Conservation (phyloP, 2,888 invertebrate species). For the Synanthedon vespiformis region DNA sequence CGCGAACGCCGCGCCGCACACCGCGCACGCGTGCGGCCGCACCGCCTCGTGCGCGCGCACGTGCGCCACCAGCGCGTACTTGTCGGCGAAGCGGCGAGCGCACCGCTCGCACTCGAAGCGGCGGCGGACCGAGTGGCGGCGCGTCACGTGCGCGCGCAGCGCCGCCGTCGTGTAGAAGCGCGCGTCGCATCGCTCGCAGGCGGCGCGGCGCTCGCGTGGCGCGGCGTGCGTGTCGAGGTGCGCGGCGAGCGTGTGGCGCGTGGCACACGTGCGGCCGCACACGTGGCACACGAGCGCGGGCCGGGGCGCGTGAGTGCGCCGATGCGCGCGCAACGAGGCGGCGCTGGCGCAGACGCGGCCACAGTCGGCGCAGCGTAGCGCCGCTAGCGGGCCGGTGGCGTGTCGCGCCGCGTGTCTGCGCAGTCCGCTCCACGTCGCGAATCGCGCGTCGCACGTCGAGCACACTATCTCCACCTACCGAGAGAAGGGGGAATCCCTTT, state of each 20-base stretch:
- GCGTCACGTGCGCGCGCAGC: conserved; percentile 34
- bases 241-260: neutral
- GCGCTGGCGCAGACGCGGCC: conserved; percentile 45
- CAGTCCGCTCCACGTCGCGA: conserved; percentile 45
- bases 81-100: conserved; percentile 48
- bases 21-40: conserved; percentile 45
- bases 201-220: conserved; percentile 38
- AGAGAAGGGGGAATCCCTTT: conserved; percentile 1
- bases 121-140: conserved; percentile 39
- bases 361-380: conserved; percentile 39
- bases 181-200: conserved; percentile 57
- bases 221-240: conserved; percentile 54
- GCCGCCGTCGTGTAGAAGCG: conserved; percentile 49
- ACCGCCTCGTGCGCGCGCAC: conserved; percentile 49
- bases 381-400: conserved; percentile 32
- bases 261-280: conserved; percentile 47
- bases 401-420: conserved; percentile 40
- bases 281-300: conserved; percentile 43
- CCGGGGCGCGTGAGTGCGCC: conserved; percentile 32
- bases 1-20: conserved; percentile 46
- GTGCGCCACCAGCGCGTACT: conserved; percentile 50
- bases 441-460: conserved; percentile 42
- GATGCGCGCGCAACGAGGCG: conserved; percentile 41
- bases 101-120: conserved; percentile 51
- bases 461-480: conserved; percentile 25